phyloP scores from a whole-genome alignment of 2,113 vertebrate species.

The Ovis aries region DNA sequence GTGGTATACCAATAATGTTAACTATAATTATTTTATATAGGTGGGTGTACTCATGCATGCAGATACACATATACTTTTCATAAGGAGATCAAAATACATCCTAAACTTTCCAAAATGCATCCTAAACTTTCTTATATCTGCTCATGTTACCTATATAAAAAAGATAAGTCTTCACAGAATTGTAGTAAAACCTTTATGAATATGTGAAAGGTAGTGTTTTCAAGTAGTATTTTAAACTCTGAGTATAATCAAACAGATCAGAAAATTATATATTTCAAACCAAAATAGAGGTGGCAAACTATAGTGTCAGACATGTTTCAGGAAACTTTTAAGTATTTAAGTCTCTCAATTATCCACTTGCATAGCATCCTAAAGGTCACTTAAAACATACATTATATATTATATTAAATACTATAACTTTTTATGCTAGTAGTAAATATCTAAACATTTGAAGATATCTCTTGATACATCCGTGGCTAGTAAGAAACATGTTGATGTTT shows the following conservation, averaged over 20 bases:
- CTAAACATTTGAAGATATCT: slow-evolving; percentile 42
- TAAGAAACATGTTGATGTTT: not conserved
- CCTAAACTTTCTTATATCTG: not conserved
- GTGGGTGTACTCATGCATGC: no score
- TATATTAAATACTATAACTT: not conserved
- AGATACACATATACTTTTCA: not conserved
- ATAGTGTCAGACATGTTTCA: not conserved
- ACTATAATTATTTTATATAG: not conserved
- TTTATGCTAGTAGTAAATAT: slow-evolving; percentile 41
- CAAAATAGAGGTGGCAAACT: slow-evolving; percentile 14
- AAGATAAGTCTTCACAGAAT: not conserved
- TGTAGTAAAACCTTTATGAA: not conserved
- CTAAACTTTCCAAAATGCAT: not conserved
- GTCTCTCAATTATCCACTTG: not conserved
- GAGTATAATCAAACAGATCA: not conserved
- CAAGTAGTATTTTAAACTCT: not conserved
- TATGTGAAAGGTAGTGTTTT: not conserved
- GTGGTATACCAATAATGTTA: not conserved
- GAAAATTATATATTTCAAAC: not conserved
- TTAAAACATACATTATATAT: not conserved
- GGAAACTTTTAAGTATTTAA: slow-evolving; percentile 1
- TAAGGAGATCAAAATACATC: not conserved
- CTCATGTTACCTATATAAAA: not conserved
- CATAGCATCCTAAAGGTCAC: slow-evolving; percentile 35
- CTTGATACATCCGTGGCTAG: not conserved